These are phyloP conservation scores for Ptychadena robeensis DNA, from an alignment of 2,797 vertebrate species.

Conservation along the genomic window DNA sequence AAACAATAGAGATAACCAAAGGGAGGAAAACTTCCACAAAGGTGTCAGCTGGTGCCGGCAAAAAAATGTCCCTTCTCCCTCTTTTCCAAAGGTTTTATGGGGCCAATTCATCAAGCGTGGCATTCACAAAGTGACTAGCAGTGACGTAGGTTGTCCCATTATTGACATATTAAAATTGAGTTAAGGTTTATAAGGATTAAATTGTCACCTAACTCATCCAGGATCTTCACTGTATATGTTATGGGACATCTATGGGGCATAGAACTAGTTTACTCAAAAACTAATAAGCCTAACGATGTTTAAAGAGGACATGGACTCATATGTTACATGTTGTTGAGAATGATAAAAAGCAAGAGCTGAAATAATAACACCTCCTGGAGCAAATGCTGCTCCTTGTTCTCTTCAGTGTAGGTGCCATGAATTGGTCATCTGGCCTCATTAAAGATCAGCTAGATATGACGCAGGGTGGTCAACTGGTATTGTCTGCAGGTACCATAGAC, in stretches of 20 bases:
- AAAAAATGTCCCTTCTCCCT: slow-evolving; percentile 59
- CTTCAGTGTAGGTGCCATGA: background rate
- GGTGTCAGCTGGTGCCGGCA: slow-evolving; percentile 63
- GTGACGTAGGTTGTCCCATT: slow-evolving; percentile 48
- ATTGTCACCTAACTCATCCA: slow-evolving; percentile 8
- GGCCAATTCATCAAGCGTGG: slow-evolving; percentile 47
- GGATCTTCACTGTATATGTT: slow-evolving; percentile 3
- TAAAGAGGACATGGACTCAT: background rate
- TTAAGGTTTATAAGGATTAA: slow-evolving; percentile 27
- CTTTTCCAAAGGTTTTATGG: slow-evolving; percentile 56
- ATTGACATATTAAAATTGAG: slow-evolving; percentile 20
- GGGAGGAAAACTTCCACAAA: slow-evolving; percentile 56
- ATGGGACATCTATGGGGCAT: background rate
- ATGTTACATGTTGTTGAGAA: background rate
- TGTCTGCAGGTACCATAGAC: too few relatives aligned
- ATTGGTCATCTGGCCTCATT: background rate
- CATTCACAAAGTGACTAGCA: slow-evolving; percentile 43
- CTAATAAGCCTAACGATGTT: background rate
- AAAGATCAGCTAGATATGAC: too few relatives aligned
- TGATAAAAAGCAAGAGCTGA: too few relatives aligned
- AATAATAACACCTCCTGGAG: background rate
- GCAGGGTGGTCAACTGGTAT: too few relatives aligned
- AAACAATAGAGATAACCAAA: slow-evolving; percentile 67
- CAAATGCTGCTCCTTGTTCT: background rate
- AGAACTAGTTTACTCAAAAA: background rate